A percentile compares a stretch with the other conserved stretches of the same genome.
Evolutionary conservation across 2,888 invertebrate species (phyloP).

Genomic region (Marasmarcha lunaedactyla): DNA sequence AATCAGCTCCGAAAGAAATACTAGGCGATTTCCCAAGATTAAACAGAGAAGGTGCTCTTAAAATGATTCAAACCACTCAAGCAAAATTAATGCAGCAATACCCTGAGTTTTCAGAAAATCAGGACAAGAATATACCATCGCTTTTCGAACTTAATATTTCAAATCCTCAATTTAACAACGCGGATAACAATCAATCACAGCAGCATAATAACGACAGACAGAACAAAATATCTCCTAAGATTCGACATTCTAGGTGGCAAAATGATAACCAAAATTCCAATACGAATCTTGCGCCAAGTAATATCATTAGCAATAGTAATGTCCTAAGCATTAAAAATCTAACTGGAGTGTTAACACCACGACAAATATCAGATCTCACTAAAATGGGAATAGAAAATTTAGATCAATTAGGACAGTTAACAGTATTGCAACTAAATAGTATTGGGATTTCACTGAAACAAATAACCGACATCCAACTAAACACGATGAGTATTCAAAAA

Average conservation of each 20-base stretch:
- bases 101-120: constrained; percentile 35
- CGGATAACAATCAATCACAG: constrained; percentile 33
- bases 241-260: constrained; percentile 63
- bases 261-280: constrained; percentile 47
- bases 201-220: constrained; percentile 43
- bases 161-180: constrained; percentile 33
- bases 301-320: constrained; percentile 31
- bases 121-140: constrained; percentile 51
- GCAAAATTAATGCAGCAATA: constrained; percentile 52
- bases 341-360: constrained; percentile 64
- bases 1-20: constrained; percentile 91
- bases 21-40: constrained; percentile 90
- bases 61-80: constrained; percentile 64
- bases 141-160: constrained; percentile 59
- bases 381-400: constrained; percentile 73
- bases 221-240: constrained; percentile 53
- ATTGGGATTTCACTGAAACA: constrained; percentile 72
- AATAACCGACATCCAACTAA: constrained; percentile 73
- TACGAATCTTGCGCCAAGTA: constrained; percentile 33
- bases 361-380: constrained; percentile 70
- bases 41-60: constrained; percentile 80
- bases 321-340: constrained; percentile 70
- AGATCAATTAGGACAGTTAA: constrained; percentile 72
- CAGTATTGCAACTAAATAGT: constrained; percentile 71
- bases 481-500: constrained; percentile 71